A percentile compares a stretch with the other conserved stretches of the same genome.
These are phyloP conservation scores for Falco columbarius DNA, from an alignment of 2,797 vertebrate species.

Conservation along the genomic window DNA sequence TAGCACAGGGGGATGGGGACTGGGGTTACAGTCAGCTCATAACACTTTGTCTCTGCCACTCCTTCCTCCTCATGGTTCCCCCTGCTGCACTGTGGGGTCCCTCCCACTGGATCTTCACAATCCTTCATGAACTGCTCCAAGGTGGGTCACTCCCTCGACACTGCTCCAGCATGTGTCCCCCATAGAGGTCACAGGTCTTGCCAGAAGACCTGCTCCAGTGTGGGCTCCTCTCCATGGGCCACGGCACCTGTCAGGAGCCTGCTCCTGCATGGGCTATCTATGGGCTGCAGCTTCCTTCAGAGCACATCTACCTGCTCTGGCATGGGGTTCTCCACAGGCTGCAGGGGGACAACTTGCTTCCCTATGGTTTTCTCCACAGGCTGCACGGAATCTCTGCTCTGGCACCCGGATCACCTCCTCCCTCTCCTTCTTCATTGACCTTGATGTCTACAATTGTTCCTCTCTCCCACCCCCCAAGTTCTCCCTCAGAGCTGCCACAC, in stretches of 20 bases:
- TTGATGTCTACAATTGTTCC: background rate
- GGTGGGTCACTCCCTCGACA: background rate
- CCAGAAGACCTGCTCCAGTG: background rate
- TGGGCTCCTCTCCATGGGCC: no score
- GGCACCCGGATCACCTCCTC: background rate
- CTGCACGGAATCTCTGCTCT: background rate
- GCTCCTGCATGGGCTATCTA: background rate
- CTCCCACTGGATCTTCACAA: background rate
- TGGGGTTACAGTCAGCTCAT: background rate
- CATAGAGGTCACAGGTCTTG: background rate
- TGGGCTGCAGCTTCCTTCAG: background rate
- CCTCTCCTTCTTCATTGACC: background rate
- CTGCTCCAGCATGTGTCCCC: fast-evolving
- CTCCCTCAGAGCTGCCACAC: background rate
- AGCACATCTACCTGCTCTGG: fast-evolving
- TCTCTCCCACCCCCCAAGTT: no score
- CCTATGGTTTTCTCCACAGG: background rate
- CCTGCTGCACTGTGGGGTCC: background rate
- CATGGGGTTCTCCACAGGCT: background rate
- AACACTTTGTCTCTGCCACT: fast-evolving
- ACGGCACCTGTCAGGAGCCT: no score
- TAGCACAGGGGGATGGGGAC: background rate
- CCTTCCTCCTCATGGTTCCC: background rate
- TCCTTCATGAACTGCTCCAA: background rate
- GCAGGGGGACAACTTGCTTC: background rate